phyloP scores from a whole-genome alignment of 2,888 invertebrate genomes.

The Spodoptera littoralis region DNA sequence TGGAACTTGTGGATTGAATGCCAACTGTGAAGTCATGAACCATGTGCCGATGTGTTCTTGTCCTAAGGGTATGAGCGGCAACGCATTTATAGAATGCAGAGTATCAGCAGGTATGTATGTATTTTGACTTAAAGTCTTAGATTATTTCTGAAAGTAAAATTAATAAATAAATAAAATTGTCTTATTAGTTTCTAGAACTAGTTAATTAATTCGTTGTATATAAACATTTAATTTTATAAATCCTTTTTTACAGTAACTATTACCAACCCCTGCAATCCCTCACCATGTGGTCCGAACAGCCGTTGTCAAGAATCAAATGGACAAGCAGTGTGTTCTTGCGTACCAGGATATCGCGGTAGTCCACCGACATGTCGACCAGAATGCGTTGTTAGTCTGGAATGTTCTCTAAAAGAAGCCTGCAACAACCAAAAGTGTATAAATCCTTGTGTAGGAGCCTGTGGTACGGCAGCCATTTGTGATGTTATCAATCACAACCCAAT shows the following conservation, averaged over 20 bases:
- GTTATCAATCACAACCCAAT: conserved; percentile 94
- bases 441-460: conserved; percentile 94
- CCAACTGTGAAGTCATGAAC: conserved; percentile 92
- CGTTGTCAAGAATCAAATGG: conserved; percentile 92
- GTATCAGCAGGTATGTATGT: conserved; percentile 80
- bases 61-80: conserved; percentile 90
- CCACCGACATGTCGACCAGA: conserved; percentile 94
- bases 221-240: conserved; percentile 1
- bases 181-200: no score
- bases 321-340: conserved; percentile 92
- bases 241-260: conserved; percentile 67
- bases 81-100: conserved; percentile 90
- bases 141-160: no score
- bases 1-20: conserved; percentile 92
- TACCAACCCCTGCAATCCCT: conserved; percentile 92
- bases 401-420: conserved; percentile 92
- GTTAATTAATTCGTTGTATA: no score
- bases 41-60: conserved; percentile 93
- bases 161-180: no score
- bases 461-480: conserved; percentile 91
- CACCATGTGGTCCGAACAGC: conserved; percentile 94
- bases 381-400: conserved; percentile 93
- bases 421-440: conserved; percentile 93
- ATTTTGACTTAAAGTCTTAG: not conserved
- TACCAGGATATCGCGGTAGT: conserved; percentile 91